A percentile compares a stretch with the other conserved stretches of the same genome.
These are phyloP conservation scores for Timema podura DNA, from an alignment of 2,888 invertebrate species.

Conservation along the genomic window DNA sequence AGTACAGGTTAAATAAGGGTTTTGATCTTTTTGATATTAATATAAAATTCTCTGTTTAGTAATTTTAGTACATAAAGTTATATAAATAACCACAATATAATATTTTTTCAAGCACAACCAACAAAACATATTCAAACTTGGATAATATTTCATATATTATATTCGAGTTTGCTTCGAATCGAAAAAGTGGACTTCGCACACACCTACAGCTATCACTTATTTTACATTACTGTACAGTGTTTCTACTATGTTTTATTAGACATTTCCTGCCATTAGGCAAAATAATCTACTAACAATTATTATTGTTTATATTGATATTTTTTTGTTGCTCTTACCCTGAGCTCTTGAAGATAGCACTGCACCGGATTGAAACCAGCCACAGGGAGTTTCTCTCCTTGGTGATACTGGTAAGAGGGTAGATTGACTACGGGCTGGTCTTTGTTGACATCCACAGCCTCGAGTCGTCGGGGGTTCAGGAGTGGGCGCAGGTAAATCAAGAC, in stretches of 20 bases:
- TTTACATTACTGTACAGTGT: too few relatives aligned
- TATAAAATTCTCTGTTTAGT: too few relatives aligned
- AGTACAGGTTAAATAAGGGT: too few relatives aligned
- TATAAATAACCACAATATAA: too few relatives aligned
- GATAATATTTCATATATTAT: too few relatives aligned
- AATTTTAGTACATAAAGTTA: too few relatives aligned
- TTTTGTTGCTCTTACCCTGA: slow-evolving; percentile 57
- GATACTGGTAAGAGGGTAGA: slow-evolving; percentile 40
- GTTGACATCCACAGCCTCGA: slow-evolving; percentile 46
- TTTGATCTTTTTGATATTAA: too few relatives aligned
- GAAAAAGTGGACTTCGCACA: too few relatives aligned
- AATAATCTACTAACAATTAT: not conserved
- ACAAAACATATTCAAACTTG: too few relatives aligned
- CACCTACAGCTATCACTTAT: too few relatives aligned
- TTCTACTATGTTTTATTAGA: not conserved
- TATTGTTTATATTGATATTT: not conserved
- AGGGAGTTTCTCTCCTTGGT: slow-evolving; percentile 54
- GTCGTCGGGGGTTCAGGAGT: slow-evolving; percentile 45
- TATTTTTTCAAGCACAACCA: too few relatives aligned
- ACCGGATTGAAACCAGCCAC: slow-evolving; percentile 75
- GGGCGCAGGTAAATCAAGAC: slow-evolving; percentile 63
- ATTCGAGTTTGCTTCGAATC: too few relatives aligned
- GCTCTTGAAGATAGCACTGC: slow-evolving; percentile 62
- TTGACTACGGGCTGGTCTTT: slow-evolving; percentile 31
- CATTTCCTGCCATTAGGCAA: not conserved